Percentiles rank a stretch among this genome's conserved stretches.
Conservation (phyloP, 2,888 invertebrate species). For the Coecobrya sp. region DNA sequence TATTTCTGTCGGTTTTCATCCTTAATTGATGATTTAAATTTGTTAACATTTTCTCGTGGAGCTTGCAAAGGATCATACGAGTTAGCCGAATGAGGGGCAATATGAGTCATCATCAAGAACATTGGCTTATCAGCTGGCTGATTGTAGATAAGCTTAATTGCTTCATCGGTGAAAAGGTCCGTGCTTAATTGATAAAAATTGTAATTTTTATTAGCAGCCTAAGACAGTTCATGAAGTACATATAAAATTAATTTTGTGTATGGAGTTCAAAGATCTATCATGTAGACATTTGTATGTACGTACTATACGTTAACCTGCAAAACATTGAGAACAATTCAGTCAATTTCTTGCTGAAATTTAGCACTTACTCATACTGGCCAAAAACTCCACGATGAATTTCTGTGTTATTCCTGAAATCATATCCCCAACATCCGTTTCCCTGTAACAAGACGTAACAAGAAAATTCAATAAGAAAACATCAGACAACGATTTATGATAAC, state of each 20-base stretch:
- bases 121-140: conserved; percentile 88
- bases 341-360: background rate
- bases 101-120: conserved; percentile 92
- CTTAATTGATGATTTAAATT: conserved; percentile 90
- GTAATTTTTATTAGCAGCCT: background rate
- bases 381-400: conserved; percentile 89
- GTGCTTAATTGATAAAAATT: conserved; percentile 87
- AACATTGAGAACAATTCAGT: no score
- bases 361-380: conserved; percentile 89
- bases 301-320: no score
- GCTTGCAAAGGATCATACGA: conserved; percentile 92
- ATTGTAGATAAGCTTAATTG: conserved; percentile 90
- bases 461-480: background rate
- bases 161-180: conserved; percentile 91
- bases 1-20: conserved; percentile 91
- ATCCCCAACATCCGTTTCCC: conserved; percentile 88
- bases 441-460: conserved; percentile 15
- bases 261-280: background rate
- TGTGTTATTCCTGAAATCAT: conserved; percentile 91
- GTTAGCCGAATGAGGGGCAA: conserved; percentile 94
- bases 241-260: background rate
- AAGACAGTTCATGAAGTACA: background rate
- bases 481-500: background rate
- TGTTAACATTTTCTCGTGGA: conserved; percentile 91
- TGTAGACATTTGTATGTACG: background rate